Percentiles rank a stretch among this genome's conserved stretches.
These are phyloP conservation scores for Valencia hispanica DNA, from an alignment of 2,797 vertebrate genomes.

Conservation along the genomic window DNA sequence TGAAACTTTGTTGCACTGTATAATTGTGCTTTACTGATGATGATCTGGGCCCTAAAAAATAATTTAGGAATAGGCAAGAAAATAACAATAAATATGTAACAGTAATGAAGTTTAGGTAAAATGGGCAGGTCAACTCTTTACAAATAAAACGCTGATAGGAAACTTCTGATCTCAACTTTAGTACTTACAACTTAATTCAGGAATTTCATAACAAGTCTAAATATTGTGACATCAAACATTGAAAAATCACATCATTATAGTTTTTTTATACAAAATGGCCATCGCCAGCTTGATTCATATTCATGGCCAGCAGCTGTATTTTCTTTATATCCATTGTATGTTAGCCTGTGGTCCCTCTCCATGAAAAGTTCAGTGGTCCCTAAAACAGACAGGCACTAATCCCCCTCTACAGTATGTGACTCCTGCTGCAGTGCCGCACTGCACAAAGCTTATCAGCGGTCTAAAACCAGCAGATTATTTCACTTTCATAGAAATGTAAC, in stretches of 20 bases:
- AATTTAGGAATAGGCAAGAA: background rate
- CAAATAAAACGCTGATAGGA: background rate
- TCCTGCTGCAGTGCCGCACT: conserved; percentile 62
- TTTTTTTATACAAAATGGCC: background rate
- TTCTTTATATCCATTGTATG: background rate
- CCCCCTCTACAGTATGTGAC: conserved; percentile 31
- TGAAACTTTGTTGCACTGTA: background rate
- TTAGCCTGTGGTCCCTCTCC: conserved; percentile 22
- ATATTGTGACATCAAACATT: background rate
- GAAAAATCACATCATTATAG: background rate
- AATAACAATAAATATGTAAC: background rate
- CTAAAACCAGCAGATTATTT: conserved; percentile 65
- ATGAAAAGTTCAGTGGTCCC: conserved; percentile 17
- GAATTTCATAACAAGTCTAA: background rate
- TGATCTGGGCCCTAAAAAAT: background rate
- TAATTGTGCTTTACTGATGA: background rate
- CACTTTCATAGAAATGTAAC: conserved; percentile 49
- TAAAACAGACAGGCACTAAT: conserved; percentile 45
- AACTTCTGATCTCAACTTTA: background rate
- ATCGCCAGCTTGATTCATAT: background rate
- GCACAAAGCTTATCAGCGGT: conserved; percentile 56
- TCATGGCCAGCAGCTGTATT: background rate
- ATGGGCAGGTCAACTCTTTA: background rate
- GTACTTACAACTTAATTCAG: no score
- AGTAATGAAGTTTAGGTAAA: no score